Conservation (phyloP, 2,888 invertebrate genomes). For the Chesias legatella region DNA sequence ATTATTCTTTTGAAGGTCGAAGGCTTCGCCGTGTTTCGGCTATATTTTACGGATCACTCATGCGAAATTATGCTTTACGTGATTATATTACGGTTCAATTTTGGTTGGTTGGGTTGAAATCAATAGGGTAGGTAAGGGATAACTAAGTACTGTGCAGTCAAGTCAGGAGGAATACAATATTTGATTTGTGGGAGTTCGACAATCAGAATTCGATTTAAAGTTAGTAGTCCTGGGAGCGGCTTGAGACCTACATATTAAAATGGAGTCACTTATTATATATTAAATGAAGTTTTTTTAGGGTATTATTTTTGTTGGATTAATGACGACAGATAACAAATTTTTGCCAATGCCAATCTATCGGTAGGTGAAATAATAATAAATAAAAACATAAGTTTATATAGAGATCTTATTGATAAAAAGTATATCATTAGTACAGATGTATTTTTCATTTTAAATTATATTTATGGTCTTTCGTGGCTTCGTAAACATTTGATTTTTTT, state of each 20-base stretch:
- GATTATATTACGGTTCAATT: conserved; percentile 7
- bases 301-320: no score
- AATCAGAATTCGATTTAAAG: conserved; percentile 14
- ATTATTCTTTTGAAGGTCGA: conserved; percentile 17
- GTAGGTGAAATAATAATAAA: no score
- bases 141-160: conserved; percentile 10
- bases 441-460: no score
- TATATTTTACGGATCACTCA: conserved; percentile 5
- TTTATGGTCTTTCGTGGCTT: no score
- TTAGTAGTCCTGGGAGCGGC: not conserved
- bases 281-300: no score
- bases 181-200: conserved; percentile 17
- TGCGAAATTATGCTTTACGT: conserved; percentile 1
- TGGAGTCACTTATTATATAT: not conserved
- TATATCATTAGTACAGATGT: no score
- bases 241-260: conserved; percentile 11
- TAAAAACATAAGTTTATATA: no score
- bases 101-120: conserved; percentile 1
- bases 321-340: no score
- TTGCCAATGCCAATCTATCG: no score
- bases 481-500: no score
- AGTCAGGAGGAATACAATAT: conserved; percentile 10
- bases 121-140: conserved; percentile 12
- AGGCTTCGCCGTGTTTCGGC: conserved; percentile 2
- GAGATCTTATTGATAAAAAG: no score